Conservation (phyloP, 1,140 invertebrate species). For the Liolophura sinensis region DNA sequence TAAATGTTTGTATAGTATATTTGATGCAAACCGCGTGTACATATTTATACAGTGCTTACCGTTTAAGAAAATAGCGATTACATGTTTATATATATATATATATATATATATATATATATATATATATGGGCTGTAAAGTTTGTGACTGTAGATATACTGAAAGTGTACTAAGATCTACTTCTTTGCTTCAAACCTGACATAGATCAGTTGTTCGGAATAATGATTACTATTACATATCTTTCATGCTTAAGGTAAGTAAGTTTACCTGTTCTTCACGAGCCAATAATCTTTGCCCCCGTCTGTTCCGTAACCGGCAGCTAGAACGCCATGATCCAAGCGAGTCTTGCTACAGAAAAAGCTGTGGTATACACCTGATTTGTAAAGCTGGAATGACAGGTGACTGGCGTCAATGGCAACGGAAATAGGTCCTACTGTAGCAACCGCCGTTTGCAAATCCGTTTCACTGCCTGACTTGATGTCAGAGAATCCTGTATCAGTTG, state of each 20-base stretch:
- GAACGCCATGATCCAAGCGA: slow-evolving; percentile 84
- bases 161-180: too few species aligned
- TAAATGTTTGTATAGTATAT: too few species aligned
- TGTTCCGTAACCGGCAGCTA: slow-evolving; percentile 82
- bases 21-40: too few species aligned
- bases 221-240: too few species aligned
- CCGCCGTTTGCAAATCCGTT: slow-evolving; percentile 71
- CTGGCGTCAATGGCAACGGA: background rate
- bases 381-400: background rate
- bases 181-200: too few species aligned
- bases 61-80: too few species aligned
- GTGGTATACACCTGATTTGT: slow-evolving; percentile 64
- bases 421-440: slow-evolving; percentile 81
- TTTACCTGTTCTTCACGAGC: slow-evolving; percentile 80
- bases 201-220: too few species aligned
- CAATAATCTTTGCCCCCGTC: slow-evolving; percentile 73
- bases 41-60: too few species aligned
- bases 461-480: slow-evolving; percentile 68
- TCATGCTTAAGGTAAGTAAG: background rate
- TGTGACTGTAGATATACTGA: too few species aligned
- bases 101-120: too few species aligned
- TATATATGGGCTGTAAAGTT: too few species aligned
- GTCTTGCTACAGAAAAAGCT: slow-evolving; percentile 70
- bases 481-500: slow-evolving; percentile 80
- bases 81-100: too few species aligned